Conservation (phyloP, 2,888 invertebrate genomes). For the Loripinus fragilis region DNA sequence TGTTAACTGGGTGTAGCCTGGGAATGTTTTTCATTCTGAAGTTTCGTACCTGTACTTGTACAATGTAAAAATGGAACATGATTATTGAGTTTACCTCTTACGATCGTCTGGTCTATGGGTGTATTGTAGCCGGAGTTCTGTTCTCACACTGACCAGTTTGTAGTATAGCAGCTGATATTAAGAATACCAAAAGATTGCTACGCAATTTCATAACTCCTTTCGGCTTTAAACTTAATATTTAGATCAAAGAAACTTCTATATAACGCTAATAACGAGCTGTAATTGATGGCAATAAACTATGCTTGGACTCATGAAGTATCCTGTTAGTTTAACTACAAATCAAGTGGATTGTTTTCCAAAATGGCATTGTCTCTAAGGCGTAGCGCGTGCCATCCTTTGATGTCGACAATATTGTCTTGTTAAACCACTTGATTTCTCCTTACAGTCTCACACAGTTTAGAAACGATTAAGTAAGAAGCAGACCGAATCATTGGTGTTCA, state of each 20-base stretch:
- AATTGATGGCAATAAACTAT: slow-evolving; percentile 17
- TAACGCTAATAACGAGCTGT: slow-evolving; percentile 39
- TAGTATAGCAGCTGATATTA: too few species aligned
- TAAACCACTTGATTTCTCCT: slow-evolving; percentile 20
- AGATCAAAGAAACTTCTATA: slow-evolving; percentile 37
- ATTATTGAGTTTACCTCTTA: too few species aligned
- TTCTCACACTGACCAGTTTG: too few species aligned
- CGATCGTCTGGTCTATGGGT: too few species aligned
- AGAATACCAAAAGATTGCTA: too few species aligned
- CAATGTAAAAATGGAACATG: too few species aligned
- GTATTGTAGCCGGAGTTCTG: too few species aligned
- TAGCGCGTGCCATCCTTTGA: neutral
- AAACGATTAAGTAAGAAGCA: slow-evolving; percentile 41
- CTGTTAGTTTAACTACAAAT: neutral
- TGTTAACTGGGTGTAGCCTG: too few species aligned
- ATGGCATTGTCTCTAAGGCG: neutral
- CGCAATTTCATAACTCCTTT: too few species aligned
- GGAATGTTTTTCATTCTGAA: too few species aligned
- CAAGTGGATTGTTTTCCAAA: neutral
- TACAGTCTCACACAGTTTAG: slow-evolving; percentile 46
- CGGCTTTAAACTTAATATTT: too few species aligned
- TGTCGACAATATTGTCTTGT: neutral
- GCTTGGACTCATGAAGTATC: neutral
- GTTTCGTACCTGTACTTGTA: too few species aligned
- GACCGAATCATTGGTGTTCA: slow-evolving; percentile 52